Conservation (phyloP, 2,888 invertebrate genomes). For the Atherix ibis region DNA sequence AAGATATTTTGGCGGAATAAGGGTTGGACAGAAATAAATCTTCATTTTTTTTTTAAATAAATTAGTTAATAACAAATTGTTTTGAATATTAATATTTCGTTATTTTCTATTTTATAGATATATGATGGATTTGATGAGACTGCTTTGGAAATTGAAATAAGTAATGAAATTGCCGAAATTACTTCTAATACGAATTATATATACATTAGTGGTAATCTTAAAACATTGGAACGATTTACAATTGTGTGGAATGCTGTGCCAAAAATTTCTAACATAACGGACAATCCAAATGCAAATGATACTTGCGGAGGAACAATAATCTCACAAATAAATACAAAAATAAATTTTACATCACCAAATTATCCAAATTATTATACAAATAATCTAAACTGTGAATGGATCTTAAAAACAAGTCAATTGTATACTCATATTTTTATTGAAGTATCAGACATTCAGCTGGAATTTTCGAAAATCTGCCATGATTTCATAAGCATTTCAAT, state of each 20-base stretch:
- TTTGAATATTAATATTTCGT: too few relatives aligned
- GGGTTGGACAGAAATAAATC: slow-evolving; percentile 16
- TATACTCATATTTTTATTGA: slow-evolving; percentile 44
- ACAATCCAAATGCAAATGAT: slow-evolving; percentile 15
- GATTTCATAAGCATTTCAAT: slow-evolving; percentile 49
- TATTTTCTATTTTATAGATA: slow-evolving; percentile 40
- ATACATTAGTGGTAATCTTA: slow-evolving; percentile 33
- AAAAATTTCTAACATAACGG: slow-evolving; percentile 15
- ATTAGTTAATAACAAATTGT: too few relatives aligned
- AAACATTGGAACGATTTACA: slow-evolving; percentile 18
- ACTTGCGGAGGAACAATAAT: slow-evolving; percentile 19
- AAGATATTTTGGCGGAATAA: slow-evolving; percentile 21
- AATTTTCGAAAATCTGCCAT: slow-evolving; percentile 40
- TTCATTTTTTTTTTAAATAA: too few relatives aligned
- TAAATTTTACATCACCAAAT: slow-evolving; percentile 49
- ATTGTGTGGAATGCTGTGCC: slow-evolving; percentile 22
- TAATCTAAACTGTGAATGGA: slow-evolving; percentile 58
- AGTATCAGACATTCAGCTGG: slow-evolving; percentile 42
- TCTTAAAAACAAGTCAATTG: slow-evolving; percentile 38
- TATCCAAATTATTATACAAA: slow-evolving; percentile 52
- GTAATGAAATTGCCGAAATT: slow-evolving; percentile 24
- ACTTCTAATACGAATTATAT: slow-evolving; percentile 48
- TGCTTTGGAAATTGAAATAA: slow-evolving; percentile 31
- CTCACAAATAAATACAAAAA: slow-evolving; percentile 14
- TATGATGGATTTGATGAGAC: slow-evolving; percentile 60